Evolutionary conservation across 1,140 invertebrate genomes (phyloP).

Genomic region (Gryon sp.): DNA sequence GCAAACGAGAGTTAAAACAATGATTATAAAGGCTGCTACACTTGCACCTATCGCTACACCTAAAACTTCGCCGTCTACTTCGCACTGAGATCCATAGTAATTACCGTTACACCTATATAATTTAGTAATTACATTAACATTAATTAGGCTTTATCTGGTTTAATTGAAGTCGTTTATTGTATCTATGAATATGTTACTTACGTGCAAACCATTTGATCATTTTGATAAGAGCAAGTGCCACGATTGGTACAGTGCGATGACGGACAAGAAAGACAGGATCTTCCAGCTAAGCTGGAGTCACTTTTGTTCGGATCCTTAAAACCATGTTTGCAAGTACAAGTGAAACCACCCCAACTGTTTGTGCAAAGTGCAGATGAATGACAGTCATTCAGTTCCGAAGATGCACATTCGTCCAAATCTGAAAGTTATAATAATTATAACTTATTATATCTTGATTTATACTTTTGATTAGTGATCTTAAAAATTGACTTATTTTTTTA

Average conservation of each 20-base stretch:
- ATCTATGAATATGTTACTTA: slow-evolving; percentile 78
- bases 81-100: slow-evolving; percentile 92
- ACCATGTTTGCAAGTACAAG: slow-evolving; percentile 90
- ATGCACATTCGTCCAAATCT: slow-evolving; percentile 95
- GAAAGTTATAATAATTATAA: slow-evolving; percentile 18
- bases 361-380: slow-evolving; percentile 90
- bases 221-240: slow-evolving; percentile 88
- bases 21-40: slow-evolving; percentile 91
- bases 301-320: slow-evolving; percentile 87
- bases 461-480: too few species aligned
- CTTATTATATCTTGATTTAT: too few species aligned
- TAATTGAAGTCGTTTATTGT: too few species aligned
- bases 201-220: slow-evolving; percentile 89
- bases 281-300: slow-evolving; percentile 83
- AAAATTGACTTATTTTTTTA: too few species aligned
- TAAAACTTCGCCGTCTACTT: slow-evolving; percentile 94
- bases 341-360: slow-evolving; percentile 94
- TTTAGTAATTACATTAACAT: too few species aligned
- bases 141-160: too few species aligned
- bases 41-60: slow-evolving; percentile 94
- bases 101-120: slow-evolving; percentile 87
- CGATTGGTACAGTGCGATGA: slow-evolving; percentile 89
- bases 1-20: slow-evolving; percentile 90
- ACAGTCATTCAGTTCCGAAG: slow-evolving; percentile 94
- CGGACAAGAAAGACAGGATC: slow-evolving; percentile 88